Conservation (phyloP, 2,113 vertebrate species). For the Gracilinanus agilis region DNA sequence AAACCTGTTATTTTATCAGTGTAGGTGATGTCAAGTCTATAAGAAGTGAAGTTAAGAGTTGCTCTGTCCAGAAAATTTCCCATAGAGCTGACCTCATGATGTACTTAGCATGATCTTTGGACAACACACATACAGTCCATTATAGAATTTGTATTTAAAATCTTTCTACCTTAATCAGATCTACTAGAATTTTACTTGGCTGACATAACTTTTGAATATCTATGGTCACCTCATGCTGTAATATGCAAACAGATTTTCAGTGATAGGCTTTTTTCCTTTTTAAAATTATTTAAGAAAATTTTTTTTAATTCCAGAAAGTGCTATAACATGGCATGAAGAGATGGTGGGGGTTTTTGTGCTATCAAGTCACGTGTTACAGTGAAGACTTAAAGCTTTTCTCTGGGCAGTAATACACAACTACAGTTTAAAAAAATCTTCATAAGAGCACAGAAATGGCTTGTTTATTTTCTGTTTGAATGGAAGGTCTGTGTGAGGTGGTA, state of each 20-base stretch:
- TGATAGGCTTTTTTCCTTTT: neutral
- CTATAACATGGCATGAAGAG: neutral
- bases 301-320: neutral
- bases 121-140: neutral
- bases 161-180: neutral
- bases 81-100: neutral
- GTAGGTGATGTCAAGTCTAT: neutral
- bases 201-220: neutral
- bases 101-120: neutral
- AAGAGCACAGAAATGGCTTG: neutral
- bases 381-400: neutral
- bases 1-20: neutral
- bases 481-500: neutral
- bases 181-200: neutral
- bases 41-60: neutral
- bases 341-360: neutral
- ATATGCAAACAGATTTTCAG: neutral
- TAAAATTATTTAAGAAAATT: neutral
- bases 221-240: neutral
- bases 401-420: neutral
- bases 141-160: neutral
- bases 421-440: neutral
- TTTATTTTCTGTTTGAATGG: neutral
- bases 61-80: neutral
- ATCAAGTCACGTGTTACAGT: neutral